Base-by-base conservation (phyloP, 2,888 invertebrate species). In the Pterostichus madidus region DNA sequence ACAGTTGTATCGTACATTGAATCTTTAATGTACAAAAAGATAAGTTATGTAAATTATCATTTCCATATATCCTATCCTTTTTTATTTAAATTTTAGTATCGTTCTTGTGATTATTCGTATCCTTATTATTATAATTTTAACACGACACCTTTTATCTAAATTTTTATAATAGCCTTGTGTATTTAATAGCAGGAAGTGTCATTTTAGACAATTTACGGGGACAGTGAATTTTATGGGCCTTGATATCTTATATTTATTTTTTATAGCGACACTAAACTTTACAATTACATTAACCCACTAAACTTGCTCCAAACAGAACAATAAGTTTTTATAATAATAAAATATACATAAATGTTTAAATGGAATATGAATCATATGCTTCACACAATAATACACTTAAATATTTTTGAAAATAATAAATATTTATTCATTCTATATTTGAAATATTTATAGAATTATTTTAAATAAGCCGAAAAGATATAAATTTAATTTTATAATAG, bases 201-300 rank as follows among this genome's bases (percentile, higher is more conserved):
- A 31, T 53, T 75, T 75, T 49, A 53, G 52, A 75, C 52, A 75
- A 75, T 75, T 75, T 75, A 75, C 52, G 13, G 75, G 35, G 32
- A 52, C 35, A 13, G 52, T 75, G 52, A 75, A 75, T 75, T 75
- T 75, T 75, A 52, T 53, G 44, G 75, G 24, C 75, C 75, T 52
- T 75, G 68, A 52, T 52, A 32, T 52, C 52, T 52, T 32, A 52
- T 52, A 7, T 75, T 52, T 52, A 75, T 53, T 32, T 75, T 39
- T 75, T 73, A 73, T 73, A 35, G 44, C 7, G n/a, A 8, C 68
- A 71, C 44, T 71, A 71, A 44, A 71, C 10, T 44, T 17, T 71
- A 10, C 15, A 44, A 39, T 71, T 44, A 17, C n/a, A 35, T 35
- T 64, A 39, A 44, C 15, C 44, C 15, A 17, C 15, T 44, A 17